Conservation (phyloP, 2,797 vertebrate species). For the Nyctibius grandis region DNA sequence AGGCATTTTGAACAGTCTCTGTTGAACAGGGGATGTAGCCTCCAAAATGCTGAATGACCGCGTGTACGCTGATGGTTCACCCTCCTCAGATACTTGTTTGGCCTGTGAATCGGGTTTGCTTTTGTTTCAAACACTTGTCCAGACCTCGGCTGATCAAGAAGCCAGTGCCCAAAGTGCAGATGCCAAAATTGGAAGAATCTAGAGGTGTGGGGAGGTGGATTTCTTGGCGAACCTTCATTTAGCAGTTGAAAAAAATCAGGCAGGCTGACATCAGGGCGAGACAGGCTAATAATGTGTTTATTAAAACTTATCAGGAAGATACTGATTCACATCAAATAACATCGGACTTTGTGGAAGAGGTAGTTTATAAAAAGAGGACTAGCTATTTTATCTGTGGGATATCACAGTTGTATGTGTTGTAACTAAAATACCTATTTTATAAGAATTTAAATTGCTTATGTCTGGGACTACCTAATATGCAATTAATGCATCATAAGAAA, state of each 20-base stretch:
- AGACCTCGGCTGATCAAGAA: not conserved
- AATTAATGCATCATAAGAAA: not conserved
- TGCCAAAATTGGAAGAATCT: not conserved
- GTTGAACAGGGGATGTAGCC: not conserved
- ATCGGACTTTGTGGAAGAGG: not conserved
- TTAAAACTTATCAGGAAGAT: not conserved
- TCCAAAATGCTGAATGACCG: not conserved
- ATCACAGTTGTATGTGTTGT: not conserved
- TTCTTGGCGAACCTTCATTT: not conserved
- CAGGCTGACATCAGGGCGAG: not conserved
- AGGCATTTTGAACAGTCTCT: not conserved
- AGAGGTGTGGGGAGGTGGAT: not conserved
- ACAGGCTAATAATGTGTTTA: not conserved
- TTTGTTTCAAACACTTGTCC: not conserved
- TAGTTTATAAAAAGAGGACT: not conserved
- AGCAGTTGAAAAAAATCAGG: not conserved
- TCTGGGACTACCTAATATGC: too few relatives aligned
- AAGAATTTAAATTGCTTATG: not conserved
- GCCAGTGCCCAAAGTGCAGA: too few relatives aligned
- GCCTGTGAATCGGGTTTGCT: not conserved
- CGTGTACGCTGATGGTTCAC: not conserved
- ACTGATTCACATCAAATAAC: not conserved
- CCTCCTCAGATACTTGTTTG: not conserved
- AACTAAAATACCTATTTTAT: not conserved
- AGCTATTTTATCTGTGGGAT: not conserved